Percentiles rank a stretch among this genome's conserved stretches.
Conservation (phyloP, 2,888 invertebrate genomes). For the Harpalus rufipes region DNA sequence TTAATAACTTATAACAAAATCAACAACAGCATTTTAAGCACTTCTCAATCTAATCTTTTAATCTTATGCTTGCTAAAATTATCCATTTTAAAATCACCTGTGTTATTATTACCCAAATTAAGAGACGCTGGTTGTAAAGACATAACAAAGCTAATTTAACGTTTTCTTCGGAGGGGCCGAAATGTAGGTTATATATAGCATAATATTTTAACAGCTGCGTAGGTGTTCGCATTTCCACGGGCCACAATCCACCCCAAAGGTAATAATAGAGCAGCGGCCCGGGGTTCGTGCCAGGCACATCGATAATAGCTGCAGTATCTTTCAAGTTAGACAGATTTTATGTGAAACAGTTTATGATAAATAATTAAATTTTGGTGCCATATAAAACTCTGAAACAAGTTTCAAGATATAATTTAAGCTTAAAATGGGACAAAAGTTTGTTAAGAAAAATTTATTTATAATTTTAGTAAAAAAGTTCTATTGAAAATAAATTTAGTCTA, state of each 20-base stretch:
- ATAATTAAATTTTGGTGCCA: neutral
- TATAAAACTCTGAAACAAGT: neutral
- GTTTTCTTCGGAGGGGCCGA: slow-evolving; percentile 9
- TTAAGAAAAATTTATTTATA: neutral
- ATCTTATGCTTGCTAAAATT: neutral
- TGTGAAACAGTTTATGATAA: neutral
- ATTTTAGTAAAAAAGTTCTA: too few species aligned
- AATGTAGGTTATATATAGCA: slow-evolving; percentile 34
- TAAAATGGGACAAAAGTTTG: neutral
- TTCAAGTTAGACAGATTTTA: neutral
- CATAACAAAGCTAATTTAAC: slow-evolving; percentile 42
- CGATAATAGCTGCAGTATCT: slow-evolving; percentile 13
- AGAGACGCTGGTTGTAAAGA: slow-evolving; percentile 2
- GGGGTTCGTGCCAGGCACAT: slow-evolving; percentile 29
- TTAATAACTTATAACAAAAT: too few species aligned
- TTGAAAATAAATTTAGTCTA: too few species aligned
- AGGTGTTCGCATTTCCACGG: slow-evolving; percentile 31
- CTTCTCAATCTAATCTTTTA: neutral
- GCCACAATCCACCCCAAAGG: slow-evolving; percentile 11
- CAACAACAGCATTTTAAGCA: too few species aligned
- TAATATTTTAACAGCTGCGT: slow-evolving; percentile 37
- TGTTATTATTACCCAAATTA: neutral
- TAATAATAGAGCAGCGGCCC: slow-evolving; percentile 37
- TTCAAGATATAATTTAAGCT: neutral
- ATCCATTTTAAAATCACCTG: neutral